Evolutionary conservation across 1,140 invertebrate species (phyloP).

Genomic region (Tetramorium parvispinum): DNA sequence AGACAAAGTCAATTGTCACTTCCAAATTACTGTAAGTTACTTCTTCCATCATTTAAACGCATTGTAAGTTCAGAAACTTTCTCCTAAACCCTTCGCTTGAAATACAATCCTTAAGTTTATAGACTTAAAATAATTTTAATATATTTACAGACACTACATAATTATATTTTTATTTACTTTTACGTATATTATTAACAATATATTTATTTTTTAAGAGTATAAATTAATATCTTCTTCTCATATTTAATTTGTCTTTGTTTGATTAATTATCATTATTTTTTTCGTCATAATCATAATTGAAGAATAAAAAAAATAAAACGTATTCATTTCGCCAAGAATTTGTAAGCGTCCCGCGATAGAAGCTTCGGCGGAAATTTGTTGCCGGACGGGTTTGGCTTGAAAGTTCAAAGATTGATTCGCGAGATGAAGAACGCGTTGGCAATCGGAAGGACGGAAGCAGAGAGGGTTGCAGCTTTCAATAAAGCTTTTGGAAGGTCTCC

Average conservation of each 20-base stretch:
- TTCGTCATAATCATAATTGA: not conserved
- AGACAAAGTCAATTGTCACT: slow-evolving; percentile 2
- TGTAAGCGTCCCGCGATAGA: not conserved
- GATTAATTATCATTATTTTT: not conserved
- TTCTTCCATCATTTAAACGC: slow-evolving; percentile 9
- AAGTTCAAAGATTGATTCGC: slow-evolving; percentile 49
- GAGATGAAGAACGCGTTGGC: slow-evolving; percentile 30
- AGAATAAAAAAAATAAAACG: not conserved
- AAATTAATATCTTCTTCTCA: not conserved
- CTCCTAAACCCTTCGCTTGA: not conserved
- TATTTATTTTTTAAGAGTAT: too few species aligned
- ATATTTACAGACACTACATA: not conserved
- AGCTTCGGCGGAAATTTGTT: slow-evolving; percentile 7
- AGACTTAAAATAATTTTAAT: not conserved
- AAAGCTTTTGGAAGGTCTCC: slow-evolving; percentile 25
- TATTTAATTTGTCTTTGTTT: not conserved
- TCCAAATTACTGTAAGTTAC: slow-evolving; percentile 29
- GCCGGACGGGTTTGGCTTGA: slow-evolving; percentile 25
- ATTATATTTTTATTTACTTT: not conserved
- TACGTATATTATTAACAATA: not conserved
- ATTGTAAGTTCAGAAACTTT: slow-evolving; percentile 3
- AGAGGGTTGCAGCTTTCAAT: slow-evolving; percentile 60
- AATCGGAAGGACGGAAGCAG: not conserved
- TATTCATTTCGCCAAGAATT: not conserved
- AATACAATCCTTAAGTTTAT: not conserved